Base-by-base conservation (phyloP, 2,888 invertebrate genomes). In the Muscina levida region DNA sequence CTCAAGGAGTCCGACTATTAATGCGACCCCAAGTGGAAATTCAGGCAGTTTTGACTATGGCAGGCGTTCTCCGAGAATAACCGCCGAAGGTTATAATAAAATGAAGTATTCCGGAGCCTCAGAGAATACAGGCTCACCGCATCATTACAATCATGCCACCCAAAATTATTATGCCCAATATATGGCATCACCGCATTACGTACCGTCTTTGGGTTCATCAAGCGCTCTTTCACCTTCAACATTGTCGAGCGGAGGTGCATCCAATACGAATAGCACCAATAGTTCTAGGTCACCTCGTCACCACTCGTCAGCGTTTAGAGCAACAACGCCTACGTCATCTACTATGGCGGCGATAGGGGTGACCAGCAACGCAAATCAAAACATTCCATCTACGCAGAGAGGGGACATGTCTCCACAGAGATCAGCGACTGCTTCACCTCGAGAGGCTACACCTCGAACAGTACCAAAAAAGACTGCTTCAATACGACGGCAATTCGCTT, bases 381-480 rank as follows among this genome's bases (percentile, higher is more conserved):
- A 82, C 88, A 88, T 87, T 87, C 86, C 87, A 85, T 85, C 39
- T 51, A 74, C 72, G 57, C 82, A 79, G 56, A 82, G 85, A 72
- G 85, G 84, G 78, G 85, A 87, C 59, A 79, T 87, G 46, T 88
- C 88, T 13, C 89, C 88, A 56, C 85, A 87, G 68, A 87, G 88
- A 26, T 86, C 87, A n/a, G 82, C 85, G 11, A 86, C 87, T 42
- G 86, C 87, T 51, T 88, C 88, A 42, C 88, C 87, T 42, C 86
- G 87, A 37, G 87, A 87, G 65, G 86, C 85, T 42, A 88, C 89
- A 75, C 89, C 89, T 84, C 87, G 90, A 84, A 90, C 90, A 84
- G 90, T 90, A 85, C 90, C 91, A 86, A 91, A 90, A 86, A 90
- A 90, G 89, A 89, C 91, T 89, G 90, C 89, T 83, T 89, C 91